Conservation (phyloP, 2,797 vertebrate species). For the Strix occidentalis region DNA sequence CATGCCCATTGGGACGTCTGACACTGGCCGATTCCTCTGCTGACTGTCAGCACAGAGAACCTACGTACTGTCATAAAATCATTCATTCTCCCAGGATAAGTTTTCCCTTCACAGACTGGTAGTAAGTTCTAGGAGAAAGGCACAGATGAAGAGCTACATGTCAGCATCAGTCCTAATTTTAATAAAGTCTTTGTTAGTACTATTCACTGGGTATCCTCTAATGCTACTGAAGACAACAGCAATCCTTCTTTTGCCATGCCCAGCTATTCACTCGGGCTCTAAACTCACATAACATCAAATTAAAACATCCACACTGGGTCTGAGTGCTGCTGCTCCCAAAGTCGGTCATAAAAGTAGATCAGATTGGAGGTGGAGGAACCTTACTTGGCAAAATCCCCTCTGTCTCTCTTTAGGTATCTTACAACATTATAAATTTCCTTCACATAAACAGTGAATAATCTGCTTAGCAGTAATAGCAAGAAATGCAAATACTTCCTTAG, state of each 20-base stretch:
- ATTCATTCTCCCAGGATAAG: background rate
- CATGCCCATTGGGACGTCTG: background rate
- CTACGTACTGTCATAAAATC: background rate
- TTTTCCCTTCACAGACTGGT: background rate
- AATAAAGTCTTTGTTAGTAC: background rate
- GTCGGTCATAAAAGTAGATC: background rate
- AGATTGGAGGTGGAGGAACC: background rate
- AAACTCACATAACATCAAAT: background rate
- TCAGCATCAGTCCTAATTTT: background rate
- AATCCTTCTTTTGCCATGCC: background rate
- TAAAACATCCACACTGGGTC: background rate
- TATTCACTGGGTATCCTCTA: background rate
- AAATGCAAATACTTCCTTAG: constrained; percentile 32
- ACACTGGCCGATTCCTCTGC: background rate
- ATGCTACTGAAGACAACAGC: background rate
- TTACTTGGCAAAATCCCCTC: background rate
- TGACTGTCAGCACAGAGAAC: background rate
- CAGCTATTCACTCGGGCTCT: background rate
- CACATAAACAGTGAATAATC: constrained; percentile 22
- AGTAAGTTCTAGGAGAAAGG: background rate
- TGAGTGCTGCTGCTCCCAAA: background rate
- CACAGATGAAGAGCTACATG: background rate
- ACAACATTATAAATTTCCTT: background rate
- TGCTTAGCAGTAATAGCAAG: constrained; percentile 7
- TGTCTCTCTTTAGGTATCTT: background rate